These are phyloP conservation scores for Ethmia dodecea DNA, from an alignment of 2,888 invertebrate genomes.

Conservation along the genomic window DNA sequence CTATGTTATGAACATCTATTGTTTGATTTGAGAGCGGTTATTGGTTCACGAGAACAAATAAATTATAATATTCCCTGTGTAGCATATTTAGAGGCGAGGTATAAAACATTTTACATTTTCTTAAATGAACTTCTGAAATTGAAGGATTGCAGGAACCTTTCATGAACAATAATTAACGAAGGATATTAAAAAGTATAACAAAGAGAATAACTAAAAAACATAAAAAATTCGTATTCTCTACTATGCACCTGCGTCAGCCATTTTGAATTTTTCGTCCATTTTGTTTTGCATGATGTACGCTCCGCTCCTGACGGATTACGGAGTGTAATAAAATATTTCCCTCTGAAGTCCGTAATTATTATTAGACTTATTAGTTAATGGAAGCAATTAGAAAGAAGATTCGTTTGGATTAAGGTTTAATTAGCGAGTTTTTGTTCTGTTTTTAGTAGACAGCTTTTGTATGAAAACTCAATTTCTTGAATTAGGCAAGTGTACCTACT, in stretches of 20 bases:
- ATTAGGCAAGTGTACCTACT: background rate
- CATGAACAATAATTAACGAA: too few species aligned
- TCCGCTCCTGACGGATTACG: constrained; percentile 61
- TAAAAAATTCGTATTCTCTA: constrained; percentile 4
- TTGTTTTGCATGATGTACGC: constrained; percentile 30
- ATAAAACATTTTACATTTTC: too few species aligned
- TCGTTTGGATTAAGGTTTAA: constrained; percentile 56
- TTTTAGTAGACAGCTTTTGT: too few species aligned
- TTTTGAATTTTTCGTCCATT: constrained; percentile 40
- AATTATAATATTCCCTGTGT: too few species aligned
- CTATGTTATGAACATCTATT: too few species aligned
- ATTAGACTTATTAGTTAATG: constrained; percentile 61
- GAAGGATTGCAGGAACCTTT: too few species aligned
- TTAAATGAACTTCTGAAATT: too few species aligned
- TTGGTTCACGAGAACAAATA: too few species aligned
- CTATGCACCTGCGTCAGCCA: constrained; percentile 57
- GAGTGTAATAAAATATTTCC: constrained; percentile 62
- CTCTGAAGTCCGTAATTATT: constrained; percentile 53
- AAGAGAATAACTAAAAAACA: background rate
- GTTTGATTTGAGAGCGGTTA: too few species aligned
- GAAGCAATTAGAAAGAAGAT: constrained; percentile 56
- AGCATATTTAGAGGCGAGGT: too few species aligned
- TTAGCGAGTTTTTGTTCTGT: constrained; percentile 49
- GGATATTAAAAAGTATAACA: background rate
- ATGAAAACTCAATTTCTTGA: too few species aligned